Evolutionary conservation across 2,113 vertebrate species (phyloP).

Genomic region (Tyrannus savana): DNA sequence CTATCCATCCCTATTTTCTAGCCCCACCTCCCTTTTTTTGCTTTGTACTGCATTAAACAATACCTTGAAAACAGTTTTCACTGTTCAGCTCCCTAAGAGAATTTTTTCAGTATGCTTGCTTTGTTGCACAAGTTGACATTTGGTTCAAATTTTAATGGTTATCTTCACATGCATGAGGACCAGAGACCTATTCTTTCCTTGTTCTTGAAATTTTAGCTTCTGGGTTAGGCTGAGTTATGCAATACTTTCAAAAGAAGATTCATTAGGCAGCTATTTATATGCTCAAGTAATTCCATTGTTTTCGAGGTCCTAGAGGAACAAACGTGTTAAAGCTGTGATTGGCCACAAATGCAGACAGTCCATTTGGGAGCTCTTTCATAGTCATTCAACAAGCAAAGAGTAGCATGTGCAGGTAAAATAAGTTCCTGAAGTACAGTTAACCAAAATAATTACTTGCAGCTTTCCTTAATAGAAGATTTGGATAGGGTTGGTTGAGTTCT

Average conservation of each 20-base stretch:
- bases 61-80: not conserved
- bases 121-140: not conserved
- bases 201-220: not conserved
- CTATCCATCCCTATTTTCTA: not conserved
- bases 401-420: not conserved
- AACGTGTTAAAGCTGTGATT: not conserved
- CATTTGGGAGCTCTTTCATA: not conserved
- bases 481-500: not conserved
- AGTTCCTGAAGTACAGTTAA: not conserved
- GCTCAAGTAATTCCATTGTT: conserved; percentile 9
- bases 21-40: not conserved
- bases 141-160: not conserved
- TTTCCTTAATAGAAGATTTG: not conserved
- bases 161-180: not conserved
- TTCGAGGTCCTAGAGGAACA: not conserved
- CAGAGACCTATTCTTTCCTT: not conserved
- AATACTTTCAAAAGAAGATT: not conserved
- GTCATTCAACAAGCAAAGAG: not conserved
- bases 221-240: not conserved
- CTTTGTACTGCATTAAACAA: not conserved
- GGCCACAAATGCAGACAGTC: not conserved
- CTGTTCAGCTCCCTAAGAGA: not conserved
- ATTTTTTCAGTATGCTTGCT: not conserved
- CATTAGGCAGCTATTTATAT: conserved; percentile 21
- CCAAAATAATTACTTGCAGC: not conserved